Evolutionary conservation across 2,888 invertebrate species (phyloP).

Genomic region (Trypoxylon attenuatum): DNA sequence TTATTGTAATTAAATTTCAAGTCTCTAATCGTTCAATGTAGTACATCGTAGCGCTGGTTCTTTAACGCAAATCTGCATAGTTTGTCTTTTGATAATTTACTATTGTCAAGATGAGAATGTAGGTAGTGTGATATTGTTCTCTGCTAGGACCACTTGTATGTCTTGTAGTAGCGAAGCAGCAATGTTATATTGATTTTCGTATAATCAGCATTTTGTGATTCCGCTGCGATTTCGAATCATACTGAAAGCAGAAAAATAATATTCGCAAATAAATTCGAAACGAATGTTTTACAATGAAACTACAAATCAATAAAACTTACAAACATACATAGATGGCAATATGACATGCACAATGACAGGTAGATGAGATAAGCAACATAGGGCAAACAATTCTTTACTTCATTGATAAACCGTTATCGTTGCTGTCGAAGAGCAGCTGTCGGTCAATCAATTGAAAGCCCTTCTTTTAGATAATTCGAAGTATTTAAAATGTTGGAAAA

Average conservation of each 20-base stretch:
- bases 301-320: conserved; percentile 65
- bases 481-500: no score
- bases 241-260: conserved; percentile 60
- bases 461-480: no score
- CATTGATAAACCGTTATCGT: no score
- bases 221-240: conserved; percentile 55
- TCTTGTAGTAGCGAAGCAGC: conserved; percentile 56
- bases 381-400: conserved; percentile 51
- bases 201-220: conserved; percentile 52
- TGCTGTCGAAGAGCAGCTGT: background rate
- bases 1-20: conserved; percentile 5
- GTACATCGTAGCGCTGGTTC: conserved; percentile 15
- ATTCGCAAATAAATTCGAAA: conserved; percentile 55
- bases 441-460: no score
- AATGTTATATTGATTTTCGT: conserved; percentile 49
- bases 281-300: conserved; percentile 61
- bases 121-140: conserved; percentile 43
- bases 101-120: conserved; percentile 41
- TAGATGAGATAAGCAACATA: conserved; percentile 43
- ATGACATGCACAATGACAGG: conserved; percentile 63
- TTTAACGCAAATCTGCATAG: conserved; percentile 18
- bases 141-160: conserved; percentile 50
- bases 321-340: conserved; percentile 62
- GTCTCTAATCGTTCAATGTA: conserved; percentile 19
- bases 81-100: conserved; percentile 26